Evolutionary conservation across 1,140 invertebrate species (phyloP).

Genomic region (Cydia amplana): DNA sequence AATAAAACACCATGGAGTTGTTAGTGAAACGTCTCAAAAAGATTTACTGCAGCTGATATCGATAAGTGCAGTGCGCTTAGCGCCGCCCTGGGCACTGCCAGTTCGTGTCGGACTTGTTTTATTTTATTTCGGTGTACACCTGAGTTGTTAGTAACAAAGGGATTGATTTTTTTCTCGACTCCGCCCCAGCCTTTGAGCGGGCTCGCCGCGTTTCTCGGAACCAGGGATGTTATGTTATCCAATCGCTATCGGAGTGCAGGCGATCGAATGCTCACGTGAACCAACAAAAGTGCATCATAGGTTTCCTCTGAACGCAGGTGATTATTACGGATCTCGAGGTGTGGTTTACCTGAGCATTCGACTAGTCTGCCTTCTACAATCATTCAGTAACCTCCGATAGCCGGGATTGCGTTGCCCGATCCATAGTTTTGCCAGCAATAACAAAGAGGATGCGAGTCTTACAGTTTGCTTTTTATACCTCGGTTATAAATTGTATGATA

Average conservation of each 20-base stretch:
- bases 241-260: background rate
- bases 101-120: constrained; percentile 60
- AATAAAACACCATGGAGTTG: background rate
- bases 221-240: constrained; percentile 26
- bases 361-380: constrained; percentile 36
- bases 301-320: background rate
- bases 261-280: background rate
- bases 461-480: constrained; percentile 28
- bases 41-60: constrained; percentile 38
- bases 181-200: constrained; percentile 62
- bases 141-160: constrained; percentile 76
- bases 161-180: constrained; percentile 68
- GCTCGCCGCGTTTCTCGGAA: constrained; percentile 64
- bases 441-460: constrained; percentile 33
- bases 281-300: background rate
- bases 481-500: background rate
- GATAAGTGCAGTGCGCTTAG: constrained; percentile 53
- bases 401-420: constrained; percentile 39
- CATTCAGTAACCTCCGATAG: constrained; percentile 68
- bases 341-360: background rate
- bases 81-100: constrained; percentile 57
- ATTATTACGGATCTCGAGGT: background rate
- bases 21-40: background rate
- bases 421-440: constrained; percentile 40
- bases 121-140: constrained; percentile 69